Evolutionary conservation across 53 echinoderm and acorn worm species (phyloP).

Genomic region (Astropecten irregularis): DNA sequence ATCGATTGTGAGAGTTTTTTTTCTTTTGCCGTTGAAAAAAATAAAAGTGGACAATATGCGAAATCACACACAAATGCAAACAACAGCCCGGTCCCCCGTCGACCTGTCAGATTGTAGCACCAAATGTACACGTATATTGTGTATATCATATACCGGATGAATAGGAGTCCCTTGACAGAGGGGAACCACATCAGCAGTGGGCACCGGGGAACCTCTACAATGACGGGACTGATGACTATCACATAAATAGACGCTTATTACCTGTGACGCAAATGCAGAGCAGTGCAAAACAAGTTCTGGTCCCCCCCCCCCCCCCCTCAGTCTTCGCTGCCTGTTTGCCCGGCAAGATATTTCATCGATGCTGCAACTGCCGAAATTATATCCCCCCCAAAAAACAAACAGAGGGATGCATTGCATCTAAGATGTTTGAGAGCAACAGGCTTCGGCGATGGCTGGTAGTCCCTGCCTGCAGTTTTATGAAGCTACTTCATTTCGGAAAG

Average conservation of each 20-base stretch:
- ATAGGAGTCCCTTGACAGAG: slow-evolving; percentile 2
- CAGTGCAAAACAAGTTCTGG: not conserved
- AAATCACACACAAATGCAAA: too few species aligned
- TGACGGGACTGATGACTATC: slow-evolving; percentile 34
- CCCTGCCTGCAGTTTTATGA: too few species aligned
- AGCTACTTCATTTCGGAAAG: too few species aligned
- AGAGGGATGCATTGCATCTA: too few species aligned
- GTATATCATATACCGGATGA: slow-evolving; percentile 53
- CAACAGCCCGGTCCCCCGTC: not conserved
- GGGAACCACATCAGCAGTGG: slow-evolving; percentile 4
- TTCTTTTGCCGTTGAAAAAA: too few species aligned
- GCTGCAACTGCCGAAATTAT: too few species aligned
- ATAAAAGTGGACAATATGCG: not conserved
- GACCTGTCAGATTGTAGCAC: not conserved
- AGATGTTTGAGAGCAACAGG: too few species aligned
- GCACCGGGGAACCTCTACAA: not conserved
- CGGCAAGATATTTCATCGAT: too few species aligned
- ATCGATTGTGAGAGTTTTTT: too few species aligned
- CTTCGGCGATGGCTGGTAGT: too few species aligned
- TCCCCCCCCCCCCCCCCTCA: not conserved
- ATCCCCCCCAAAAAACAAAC: too few species aligned
- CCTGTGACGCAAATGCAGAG: slow-evolving; percentile 53
- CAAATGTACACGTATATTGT: too few species aligned
- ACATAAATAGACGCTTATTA: slow-evolving; percentile 47
- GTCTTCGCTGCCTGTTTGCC: not conserved